Evolutionary conservation across 2,888 invertebrate species (phyloP).

Genomic region (Troides helena): DNA sequence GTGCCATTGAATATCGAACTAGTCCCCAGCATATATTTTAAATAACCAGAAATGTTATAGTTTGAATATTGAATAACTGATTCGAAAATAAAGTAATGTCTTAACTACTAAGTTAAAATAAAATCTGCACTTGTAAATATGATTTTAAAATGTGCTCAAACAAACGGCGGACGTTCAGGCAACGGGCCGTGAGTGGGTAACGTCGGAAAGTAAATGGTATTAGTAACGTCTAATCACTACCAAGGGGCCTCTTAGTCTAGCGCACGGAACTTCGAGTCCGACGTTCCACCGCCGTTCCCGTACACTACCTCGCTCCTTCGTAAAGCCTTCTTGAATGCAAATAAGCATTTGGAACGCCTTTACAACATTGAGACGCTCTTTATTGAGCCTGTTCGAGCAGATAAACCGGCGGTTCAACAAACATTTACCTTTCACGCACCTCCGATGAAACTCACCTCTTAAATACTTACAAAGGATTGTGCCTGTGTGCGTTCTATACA

Average conservation of each 20-base stretch:
- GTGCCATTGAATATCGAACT: too few relatives aligned
- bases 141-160: constrained; percentile 68
- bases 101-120: background rate
- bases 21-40: too few relatives aligned
- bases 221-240: constrained; percentile 78
- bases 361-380: constrained; percentile 73
- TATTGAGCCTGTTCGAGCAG: constrained; percentile 70
- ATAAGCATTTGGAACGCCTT: constrained; percentile 77
- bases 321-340: constrained; percentile 76
- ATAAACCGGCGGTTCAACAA: constrained; percentile 61
- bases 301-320: constrained; percentile 69
- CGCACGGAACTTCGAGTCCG: constrained; percentile 53
- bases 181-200: constrained; percentile 73
- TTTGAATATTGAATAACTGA: too few relatives aligned
- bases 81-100: too few relatives aligned
- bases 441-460: constrained; percentile 39
- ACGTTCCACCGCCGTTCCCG: constrained; percentile 59
- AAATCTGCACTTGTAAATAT: constrained; percentile 51
- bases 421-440: constrained; percentile 49
- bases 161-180: constrained; percentile 69
- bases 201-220: constrained; percentile 79
- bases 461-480: constrained; percentile 32
- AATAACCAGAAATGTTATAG: too few relatives aligned
- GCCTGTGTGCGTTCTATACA: constrained; percentile 28
- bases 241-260: constrained; percentile 67